Evolutionary conservation across 2,888 invertebrate genomes (phyloP).

Genomic region (Abrostola tripartita): DNA sequence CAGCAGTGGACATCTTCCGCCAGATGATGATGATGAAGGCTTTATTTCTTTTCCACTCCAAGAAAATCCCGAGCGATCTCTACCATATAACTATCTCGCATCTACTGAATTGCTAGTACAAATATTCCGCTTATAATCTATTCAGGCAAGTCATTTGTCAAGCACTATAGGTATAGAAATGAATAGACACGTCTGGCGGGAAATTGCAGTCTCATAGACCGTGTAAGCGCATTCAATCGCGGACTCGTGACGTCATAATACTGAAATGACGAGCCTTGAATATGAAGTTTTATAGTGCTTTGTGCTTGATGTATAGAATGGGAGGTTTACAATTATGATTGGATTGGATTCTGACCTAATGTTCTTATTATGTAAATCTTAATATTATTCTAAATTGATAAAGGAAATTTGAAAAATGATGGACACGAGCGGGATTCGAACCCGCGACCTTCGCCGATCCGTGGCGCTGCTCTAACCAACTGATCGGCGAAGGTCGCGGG

Average conservation of each 20-base stretch:
- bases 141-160: conserved; percentile 49
- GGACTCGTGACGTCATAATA: conserved; percentile 40
- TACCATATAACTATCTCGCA: background rate
- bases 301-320: background rate
- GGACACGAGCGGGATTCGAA: too few species aligned
- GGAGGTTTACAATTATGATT: background rate
- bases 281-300: conserved; percentile 5
- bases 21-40: too few species aligned
- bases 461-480: too few species aligned
- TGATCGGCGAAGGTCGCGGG: too few species aligned
- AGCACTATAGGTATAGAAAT: conserved; percentile 29
- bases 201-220: conserved; percentile 67
- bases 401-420: too few species aligned
- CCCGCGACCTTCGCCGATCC: too few species aligned
- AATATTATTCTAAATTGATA: too few species aligned
- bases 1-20: too few species aligned
- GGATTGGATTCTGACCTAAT: background rate
- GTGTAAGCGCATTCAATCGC: conserved; percentile 59
- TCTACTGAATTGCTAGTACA: background rate
- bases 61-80: background rate
- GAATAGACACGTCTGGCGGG: conserved; percentile 63
- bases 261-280: conserved; percentile 38
- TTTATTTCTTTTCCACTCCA: too few species aligned
- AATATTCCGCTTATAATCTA: conserved; percentile 23
- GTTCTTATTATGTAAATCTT: too few species aligned